Percentiles rank a stretch among this genome's conserved stretches.
phyloP scores from a whole-genome alignment of 2,888 invertebrate genomes.

The Flabesymbios commensalis region DNA sequence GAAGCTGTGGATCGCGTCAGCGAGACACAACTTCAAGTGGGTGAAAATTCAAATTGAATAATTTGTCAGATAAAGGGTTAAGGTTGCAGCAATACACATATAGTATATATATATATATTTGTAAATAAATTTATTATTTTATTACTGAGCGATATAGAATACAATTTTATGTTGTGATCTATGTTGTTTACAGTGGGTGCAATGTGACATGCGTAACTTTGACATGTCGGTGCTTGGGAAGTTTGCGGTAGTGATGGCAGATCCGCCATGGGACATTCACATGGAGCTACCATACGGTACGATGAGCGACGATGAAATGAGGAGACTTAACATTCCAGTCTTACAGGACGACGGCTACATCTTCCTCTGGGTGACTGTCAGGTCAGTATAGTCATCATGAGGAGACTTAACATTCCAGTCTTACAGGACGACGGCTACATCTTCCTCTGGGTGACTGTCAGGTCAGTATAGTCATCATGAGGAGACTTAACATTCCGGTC shows the following conservation, averaged over 20 bases:
- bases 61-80: too few relatives aligned
- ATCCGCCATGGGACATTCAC: constrained; percentile 99
- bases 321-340: constrained; percentile 89
- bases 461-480: too few relatives aligned
- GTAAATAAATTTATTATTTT: background rate
- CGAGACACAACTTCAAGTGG: too few relatives aligned
- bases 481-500: too few relatives aligned
- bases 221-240: constrained; percentile 93
- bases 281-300: constrained; percentile 99
- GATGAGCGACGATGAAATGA: constrained; percentile 98
- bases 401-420: constrained; percentile 88
- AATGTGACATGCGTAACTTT: constrained; percentile 89
- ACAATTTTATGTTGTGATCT: too few relatives aligned
- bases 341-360: constrained; percentile 94
- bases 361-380: constrained; percentile 97
- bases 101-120: constrained; percentile 1
- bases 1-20: too few relatives aligned
- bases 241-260: constrained; percentile 98
- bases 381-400: constrained; percentile 93
- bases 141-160: background rate
- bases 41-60: too few relatives aligned
- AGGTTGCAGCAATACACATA: too few relatives aligned
- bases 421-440: constrained; percentile 93
- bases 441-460: too few relatives aligned
- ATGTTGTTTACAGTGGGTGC: constrained; percentile 86